These are phyloP conservation scores for Plectus sambesii DNA, from an alignment of 1,140 invertebrate species.

Conservation along the genomic window DNA sequence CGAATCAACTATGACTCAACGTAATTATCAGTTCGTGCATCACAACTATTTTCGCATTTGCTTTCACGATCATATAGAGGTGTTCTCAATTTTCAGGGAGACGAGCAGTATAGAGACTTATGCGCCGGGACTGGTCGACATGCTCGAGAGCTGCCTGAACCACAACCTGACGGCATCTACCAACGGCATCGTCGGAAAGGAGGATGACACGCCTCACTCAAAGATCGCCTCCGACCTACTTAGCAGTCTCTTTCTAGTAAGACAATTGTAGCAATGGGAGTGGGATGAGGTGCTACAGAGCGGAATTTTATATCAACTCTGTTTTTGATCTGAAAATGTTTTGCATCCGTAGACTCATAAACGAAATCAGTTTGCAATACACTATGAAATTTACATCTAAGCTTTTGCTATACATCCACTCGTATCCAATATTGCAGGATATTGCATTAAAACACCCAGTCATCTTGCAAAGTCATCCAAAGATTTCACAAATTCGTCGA, in stretches of 20 bases:
- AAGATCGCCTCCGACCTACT: constrained; percentile 87
- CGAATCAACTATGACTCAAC: too few species aligned
- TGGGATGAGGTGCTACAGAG: constrained; percentile 8
- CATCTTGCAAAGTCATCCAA: too few species aligned
- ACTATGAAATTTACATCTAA: too few species aligned
- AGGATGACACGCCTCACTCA: constrained; percentile 81
- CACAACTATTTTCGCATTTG: constrained; percentile 5
- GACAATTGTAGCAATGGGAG: constrained; percentile 23
- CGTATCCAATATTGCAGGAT: too few species aligned
- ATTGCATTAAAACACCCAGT: too few species aligned
- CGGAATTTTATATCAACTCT: too few species aligned
- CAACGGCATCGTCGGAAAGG: constrained; percentile 46
- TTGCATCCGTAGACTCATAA: too few species aligned
- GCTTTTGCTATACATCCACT: too few species aligned
- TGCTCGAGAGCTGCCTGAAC: constrained; percentile 72
- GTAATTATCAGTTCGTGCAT: constrained; percentile 10
- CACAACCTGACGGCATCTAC: constrained; percentile 70
- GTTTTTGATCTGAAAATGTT: too few species aligned
- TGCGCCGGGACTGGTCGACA: constrained; percentile 63
- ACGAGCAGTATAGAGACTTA: constrained; percentile 73
- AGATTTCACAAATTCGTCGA: too few species aligned
- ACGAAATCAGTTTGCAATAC: too few species aligned
- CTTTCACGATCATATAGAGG: not conserved
- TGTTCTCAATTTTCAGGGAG: constrained; percentile 56
- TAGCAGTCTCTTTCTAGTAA: constrained; percentile 80